Evolutionary conservation across 2,797 vertebrate genomes (phyloP).

Genomic region (Ambastaia sidthimunki): DNA sequence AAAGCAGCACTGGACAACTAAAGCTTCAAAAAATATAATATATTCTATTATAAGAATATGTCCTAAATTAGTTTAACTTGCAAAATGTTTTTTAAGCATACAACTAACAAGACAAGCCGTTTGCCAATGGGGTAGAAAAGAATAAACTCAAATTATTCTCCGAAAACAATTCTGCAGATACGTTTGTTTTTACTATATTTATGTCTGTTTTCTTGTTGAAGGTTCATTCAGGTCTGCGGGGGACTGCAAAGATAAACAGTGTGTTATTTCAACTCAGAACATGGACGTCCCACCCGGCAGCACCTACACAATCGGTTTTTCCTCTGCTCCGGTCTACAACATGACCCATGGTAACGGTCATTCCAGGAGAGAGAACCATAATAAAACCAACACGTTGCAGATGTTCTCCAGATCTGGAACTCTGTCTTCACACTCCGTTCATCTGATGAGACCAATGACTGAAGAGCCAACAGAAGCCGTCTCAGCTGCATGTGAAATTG

Average conservation of each 20-base stretch:
- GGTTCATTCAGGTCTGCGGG: constrained; percentile 59
- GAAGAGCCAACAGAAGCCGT: constrained; percentile 60
- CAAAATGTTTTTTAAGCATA: too few relatives aligned
- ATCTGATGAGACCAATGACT: constrained; percentile 52
- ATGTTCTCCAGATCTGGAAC: constrained; percentile 69
- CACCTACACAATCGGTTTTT: constrained; percentile 69
- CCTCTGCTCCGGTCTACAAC: constrained; percentile 69
- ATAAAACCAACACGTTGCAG: constrained; percentile 69
- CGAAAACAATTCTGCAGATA: too few relatives aligned
- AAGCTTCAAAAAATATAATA: too few relatives aligned
- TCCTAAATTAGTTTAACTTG: too few relatives aligned
- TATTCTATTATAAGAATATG: too few relatives aligned
- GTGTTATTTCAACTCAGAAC: constrained; percentile 58
- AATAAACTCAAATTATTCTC: background rate
- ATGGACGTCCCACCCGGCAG: constrained; percentile 68
- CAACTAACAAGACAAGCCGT: background rate
- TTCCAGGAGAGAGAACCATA: constrained; percentile 70
- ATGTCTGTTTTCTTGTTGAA: constrained; percentile 58
- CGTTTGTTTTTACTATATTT: background rate
- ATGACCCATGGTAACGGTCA: constrained; percentile 63
- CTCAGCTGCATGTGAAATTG: constrained; percentile 72
- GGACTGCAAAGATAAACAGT: constrained; percentile 65
- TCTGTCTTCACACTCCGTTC: constrained; percentile 65
- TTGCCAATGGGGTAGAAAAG: background rate
- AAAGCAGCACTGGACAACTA: too few relatives aligned